phyloP scores from a whole-genome alignment of 2,888 invertebrate species.

The Empis livida region DNA sequence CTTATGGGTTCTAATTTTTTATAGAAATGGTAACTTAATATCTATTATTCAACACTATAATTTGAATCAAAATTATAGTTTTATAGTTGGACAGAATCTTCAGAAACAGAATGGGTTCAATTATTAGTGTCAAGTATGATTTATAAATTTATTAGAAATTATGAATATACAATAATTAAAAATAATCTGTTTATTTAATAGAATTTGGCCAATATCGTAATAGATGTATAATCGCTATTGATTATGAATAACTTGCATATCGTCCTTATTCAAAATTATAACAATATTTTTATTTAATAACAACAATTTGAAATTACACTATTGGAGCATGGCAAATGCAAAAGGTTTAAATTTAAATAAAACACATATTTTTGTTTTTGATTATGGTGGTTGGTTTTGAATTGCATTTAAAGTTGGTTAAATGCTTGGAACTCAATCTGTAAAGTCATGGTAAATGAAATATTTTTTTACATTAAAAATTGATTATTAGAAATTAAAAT shows the following conservation, averaged over 20 bases:
- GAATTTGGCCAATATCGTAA: constrained; percentile 26
- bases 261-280: constrained; percentile 27
- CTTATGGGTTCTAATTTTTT: too few relatives aligned
- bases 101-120: constrained; percentile 25
- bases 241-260: constrained; percentile 24
- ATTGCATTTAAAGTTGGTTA: constrained; percentile 27
- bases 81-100: constrained; percentile 31
- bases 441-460: constrained; percentile 27
- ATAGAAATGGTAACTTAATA: neutral
- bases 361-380: constrained; percentile 31
- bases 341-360: constrained; percentile 23
- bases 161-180: too few relatives aligned
- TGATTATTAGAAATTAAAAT: too few relatives aligned
- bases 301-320: constrained; percentile 20
- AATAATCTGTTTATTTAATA: constrained; percentile 7
- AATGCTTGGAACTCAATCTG: constrained; percentile 16
- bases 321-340: constrained; percentile 17
- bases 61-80: constrained; percentile 24
- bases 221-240: constrained; percentile 31
- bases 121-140: constrained; percentile 24
- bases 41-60: constrained; percentile 18
- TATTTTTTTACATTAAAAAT: neutral
- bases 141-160: too few relatives aligned
- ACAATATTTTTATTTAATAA: constrained; percentile 22
- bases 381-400: constrained; percentile 32